Evolutionary conservation across 35 echinoderm and acorn worm genomes (phyloP).

Genomic region (Strongylocentrotus purpuratus): DNA sequence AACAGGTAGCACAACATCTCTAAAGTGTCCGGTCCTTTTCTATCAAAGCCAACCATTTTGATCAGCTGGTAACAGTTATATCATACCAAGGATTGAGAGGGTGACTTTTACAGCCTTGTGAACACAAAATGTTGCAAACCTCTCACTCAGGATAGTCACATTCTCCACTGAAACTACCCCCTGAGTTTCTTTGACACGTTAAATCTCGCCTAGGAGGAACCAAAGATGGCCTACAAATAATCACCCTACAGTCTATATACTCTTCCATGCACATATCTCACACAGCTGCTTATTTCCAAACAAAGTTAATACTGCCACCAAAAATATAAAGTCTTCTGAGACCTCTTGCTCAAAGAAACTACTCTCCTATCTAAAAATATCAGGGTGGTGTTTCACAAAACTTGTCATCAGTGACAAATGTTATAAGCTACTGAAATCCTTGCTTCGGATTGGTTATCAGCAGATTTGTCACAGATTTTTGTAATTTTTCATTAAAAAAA

Average conservation of each 20-base stretch:
- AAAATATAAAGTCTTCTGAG: background rate
- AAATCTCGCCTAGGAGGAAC: background rate
- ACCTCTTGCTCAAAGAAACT: background rate
- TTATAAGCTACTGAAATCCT: too few relatives aligned
- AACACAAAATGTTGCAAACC: background rate
- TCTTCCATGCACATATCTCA: background rate
- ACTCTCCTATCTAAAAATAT: background rate
- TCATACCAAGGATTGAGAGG: background rate
- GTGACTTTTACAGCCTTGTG: background rate
- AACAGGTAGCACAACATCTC: background rate
- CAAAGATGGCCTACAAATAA: background rate
- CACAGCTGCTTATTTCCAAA: background rate
- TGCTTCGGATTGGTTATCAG: too few relatives aligned
- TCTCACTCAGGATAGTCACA: background rate
- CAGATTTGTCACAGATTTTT: too few relatives aligned
- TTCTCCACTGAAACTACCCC: background rate
- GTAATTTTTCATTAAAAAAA: too few relatives aligned
- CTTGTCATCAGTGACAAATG: too few relatives aligned
- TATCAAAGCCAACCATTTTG: background rate
- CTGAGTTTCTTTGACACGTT: background rate
- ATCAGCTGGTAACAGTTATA: background rate
- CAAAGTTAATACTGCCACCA: background rate
- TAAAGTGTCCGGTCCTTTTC: background rate
- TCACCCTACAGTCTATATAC: background rate
- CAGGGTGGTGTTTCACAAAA: too few relatives aligned